Percentiles rank a stretch among this genome's conserved stretches.
Evolutionary conservation across 1,140 invertebrate genomes (phyloP).

Genomic region (Drosophila kikkawai): DNA sequence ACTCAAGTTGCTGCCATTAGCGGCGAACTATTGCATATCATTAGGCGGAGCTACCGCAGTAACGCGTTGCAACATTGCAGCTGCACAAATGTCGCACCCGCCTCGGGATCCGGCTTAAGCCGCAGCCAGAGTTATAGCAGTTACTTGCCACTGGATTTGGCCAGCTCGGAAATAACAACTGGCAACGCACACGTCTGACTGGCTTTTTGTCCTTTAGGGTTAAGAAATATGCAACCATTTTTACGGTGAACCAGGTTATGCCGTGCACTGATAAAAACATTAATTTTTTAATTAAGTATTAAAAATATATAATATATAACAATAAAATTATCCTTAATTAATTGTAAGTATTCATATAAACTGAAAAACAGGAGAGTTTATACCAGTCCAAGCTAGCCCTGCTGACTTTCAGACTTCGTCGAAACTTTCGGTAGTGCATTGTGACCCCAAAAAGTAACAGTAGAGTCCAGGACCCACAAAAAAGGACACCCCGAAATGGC

Average conservation of each 20-base stretch:
- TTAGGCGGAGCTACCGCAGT: constrained; percentile 57
- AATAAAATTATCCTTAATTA: not conserved
- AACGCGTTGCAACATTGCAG: constrained; percentile 18
- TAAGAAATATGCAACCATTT: constrained; percentile 19
- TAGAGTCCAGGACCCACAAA: not conserved
- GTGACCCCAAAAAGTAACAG: not conserved
- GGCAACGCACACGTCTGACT: constrained; percentile 10
- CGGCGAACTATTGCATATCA: constrained; percentile 79
- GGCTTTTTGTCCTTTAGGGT: constrained; percentile 18
- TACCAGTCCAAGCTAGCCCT: not conserved
- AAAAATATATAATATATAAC: not conserved
- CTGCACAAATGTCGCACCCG: constrained; percentile 18
- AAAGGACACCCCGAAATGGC: constrained; percentile 1
- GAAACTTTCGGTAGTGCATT: not conserved
- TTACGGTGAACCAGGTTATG: constrained; percentile 9
- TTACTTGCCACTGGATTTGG: constrained; percentile 60
- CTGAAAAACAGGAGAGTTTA: accelerated
- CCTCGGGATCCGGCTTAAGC: constrained; percentile 50
- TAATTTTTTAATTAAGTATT: too few relatives aligned
- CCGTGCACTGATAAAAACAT: constrained; percentile 15
- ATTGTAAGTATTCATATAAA: not conserved
- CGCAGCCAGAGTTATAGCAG: constrained; percentile 59
- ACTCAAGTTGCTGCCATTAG: constrained; percentile 81
- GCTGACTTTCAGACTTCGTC: not conserved
- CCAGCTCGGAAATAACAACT: constrained; percentile 42